Percentiles rank a stretch among this genome's conserved stretches.
Evolutionary conservation across 37 sponge, comb jelly and placozoan species (phyloP).

Genomic region (Axinella damicornis): DNA sequence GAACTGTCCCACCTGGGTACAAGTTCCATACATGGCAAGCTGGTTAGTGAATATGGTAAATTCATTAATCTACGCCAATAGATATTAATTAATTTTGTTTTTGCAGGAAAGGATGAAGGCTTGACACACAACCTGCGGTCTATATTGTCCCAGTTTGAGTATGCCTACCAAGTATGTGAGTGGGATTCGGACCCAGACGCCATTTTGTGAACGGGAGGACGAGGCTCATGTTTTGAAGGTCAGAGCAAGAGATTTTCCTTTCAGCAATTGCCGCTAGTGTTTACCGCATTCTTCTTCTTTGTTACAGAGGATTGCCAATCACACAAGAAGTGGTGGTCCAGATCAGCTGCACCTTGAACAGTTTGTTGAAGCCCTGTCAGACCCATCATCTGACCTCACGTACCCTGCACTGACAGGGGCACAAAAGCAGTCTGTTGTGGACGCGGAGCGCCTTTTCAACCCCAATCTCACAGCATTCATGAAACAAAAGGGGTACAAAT

Average conservation of each 20-base stretch:
- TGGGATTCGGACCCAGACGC: background rate
- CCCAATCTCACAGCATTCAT: conserved; percentile 15
- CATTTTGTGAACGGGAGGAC: conserved; percentile 30
- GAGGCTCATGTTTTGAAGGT: conserved; percentile 47
- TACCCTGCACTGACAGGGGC: conserved; percentile 32
- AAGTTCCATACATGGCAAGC: conserved; percentile 21
- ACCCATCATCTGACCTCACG: conserved; percentile 17
- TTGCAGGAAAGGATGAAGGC: background rate
- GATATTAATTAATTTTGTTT: too few species aligned
- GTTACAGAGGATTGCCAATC: conserved; percentile 12
- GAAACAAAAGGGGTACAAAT: conserved; percentile 18
- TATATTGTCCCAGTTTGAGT: conserved; percentile 14
- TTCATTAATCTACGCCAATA: too few species aligned
- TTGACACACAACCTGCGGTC: conserved; percentile 5
- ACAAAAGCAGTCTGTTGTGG: conserved; percentile 33
- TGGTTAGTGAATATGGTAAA: too few species aligned
- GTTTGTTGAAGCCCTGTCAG: conserved; percentile 22
- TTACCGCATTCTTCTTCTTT: background rate
- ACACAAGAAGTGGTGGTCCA: conserved; percentile 9
- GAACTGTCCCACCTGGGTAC: too few species aligned
- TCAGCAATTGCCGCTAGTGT: background rate
- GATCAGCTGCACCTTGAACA: background rate
- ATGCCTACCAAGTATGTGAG: background rate
- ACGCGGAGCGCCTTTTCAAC: conserved; percentile 24
- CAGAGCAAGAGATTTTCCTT: background rate